Evolutionary conservation across 2,797 vertebrate species (phyloP), one percentile per base, ranked within the genome.

Genomic region (Rachycentron canadum): DNA sequence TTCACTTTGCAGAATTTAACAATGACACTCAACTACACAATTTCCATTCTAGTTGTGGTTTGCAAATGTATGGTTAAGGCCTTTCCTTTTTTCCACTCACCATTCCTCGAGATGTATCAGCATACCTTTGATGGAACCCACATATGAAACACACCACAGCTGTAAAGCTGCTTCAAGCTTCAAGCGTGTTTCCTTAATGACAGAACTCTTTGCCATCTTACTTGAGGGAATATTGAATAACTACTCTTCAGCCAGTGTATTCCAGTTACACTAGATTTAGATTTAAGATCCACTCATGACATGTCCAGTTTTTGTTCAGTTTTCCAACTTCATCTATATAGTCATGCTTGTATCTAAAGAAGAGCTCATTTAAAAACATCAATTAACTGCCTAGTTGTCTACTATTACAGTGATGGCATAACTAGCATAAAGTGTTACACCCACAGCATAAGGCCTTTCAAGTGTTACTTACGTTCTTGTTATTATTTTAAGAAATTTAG

Each of bases 41-140:
- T 59, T 57, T 49, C 7, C 10, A 0, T 2, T 57, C 61, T 73
- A 23, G 7, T 38, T 56, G 30, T 62, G 4, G 50, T 57, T 61
- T 70, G 63, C 38, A 40, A 34, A 71, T 28, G 65, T 59, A 52
- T 69, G 56, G 21, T n/a, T 19, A 5, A 28, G 72, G 73, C 75
- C 66, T 62, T 68, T 75, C 67, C 69, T 73, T 12, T 25, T 47
- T 6, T 61, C 59, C 43, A 38, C 28, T 9, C n/a, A n/a, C n/a
- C n/a, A 57, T n/a, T 73, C 50, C 52, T 58, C 43, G 49, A 78
- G 78, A 81, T 68, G 63, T 76, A 80, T 76, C 62, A 47, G 50
- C 49, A 55, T 30, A 65, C 38, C 38, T 78, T 34, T 21, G 43
- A 43, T 73, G 61, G 41, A 67, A 47, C 21, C 25, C 12, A 10